Conservation (phyloP, 2,797 vertebrate species). For the Steatocranus sp. region DNA sequence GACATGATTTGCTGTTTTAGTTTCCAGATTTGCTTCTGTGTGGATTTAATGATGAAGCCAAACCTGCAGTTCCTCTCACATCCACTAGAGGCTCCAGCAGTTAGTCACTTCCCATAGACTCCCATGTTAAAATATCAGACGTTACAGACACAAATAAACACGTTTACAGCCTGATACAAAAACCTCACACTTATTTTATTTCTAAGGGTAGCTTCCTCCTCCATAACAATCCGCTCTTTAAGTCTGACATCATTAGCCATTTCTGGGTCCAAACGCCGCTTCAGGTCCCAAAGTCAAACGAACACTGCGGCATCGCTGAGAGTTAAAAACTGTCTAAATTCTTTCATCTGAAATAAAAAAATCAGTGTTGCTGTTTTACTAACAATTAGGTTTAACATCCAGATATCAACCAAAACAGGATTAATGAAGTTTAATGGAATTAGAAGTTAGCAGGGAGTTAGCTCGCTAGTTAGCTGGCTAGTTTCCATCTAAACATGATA, state of each 20-base stretch:
- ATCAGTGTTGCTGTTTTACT: neutral
- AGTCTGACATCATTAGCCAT: neutral
- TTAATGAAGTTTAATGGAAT: neutral
- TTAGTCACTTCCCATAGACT: neutral
- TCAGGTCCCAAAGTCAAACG: neutral
- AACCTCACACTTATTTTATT: neutral
- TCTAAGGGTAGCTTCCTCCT: neutral
- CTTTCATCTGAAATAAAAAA: neutral
- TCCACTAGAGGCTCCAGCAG: neutral
- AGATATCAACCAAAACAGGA: neutral
- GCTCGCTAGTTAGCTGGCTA: neutral
- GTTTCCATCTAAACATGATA: neutral
- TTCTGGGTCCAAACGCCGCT: rapidly evolving
- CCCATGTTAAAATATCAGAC: neutral
- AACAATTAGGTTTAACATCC: neutral
- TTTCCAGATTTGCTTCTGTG: neutral
- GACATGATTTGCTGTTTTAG: neutral
- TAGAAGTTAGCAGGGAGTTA: neutral
- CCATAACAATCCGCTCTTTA: neutral
- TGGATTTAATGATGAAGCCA: neutral
- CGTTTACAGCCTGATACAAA: neutral
- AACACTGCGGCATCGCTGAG: rapidly evolving
- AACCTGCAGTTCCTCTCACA: neutral
- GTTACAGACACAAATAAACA: neutral
- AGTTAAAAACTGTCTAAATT: neutral